Conservation (phyloP, 2,888 invertebrate species). For the Petrolisthes cinctipes region DNA sequence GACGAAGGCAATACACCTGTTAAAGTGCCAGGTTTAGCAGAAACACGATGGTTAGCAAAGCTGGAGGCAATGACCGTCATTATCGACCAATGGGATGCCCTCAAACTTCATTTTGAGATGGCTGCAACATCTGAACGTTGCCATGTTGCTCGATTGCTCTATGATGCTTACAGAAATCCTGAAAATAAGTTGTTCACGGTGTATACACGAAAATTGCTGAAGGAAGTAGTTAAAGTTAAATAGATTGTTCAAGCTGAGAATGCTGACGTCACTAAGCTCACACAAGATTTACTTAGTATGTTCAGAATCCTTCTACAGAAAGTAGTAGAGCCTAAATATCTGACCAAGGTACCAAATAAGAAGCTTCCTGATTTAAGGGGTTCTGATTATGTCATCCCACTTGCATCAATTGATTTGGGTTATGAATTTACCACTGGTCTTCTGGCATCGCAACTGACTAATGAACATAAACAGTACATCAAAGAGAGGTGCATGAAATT, state of each 20-base stretch:
- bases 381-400: slow-evolving; percentile 30
- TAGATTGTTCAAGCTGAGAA: slow-evolving; percentile 10
- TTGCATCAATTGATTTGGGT: slow-evolving; percentile 20
- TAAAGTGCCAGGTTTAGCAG: slow-evolving; percentile 26
- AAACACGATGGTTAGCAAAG: slow-evolving; percentile 32
- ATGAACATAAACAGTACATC: slow-evolving; percentile 19
- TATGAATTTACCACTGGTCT: slow-evolving; percentile 31
- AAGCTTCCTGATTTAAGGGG: not conserved
- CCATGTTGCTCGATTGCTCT: slow-evolving; percentile 1
- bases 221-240: slow-evolving; percentile 31
- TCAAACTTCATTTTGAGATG: slow-evolving; percentile 38
- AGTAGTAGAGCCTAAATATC: slow-evolving; percentile 4
- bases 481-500: slow-evolving; percentile 27
- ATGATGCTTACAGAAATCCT: slow-evolving; percentile 15
- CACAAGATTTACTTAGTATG: slow-evolving; percentile 18
- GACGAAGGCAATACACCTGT: slow-evolving; percentile 10
- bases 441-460: not conserved
- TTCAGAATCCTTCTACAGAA: slow-evolving; percentile 20
- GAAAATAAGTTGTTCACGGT: slow-evolving; percentile 17
- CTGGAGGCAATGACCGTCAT: slow-evolving; percentile 30
- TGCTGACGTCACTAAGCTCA: slow-evolving; percentile 27
- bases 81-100: slow-evolving; percentile 24
- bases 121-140: slow-evolving; percentile 18
- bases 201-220: slow-evolving; percentile 8
- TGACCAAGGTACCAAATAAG: slow-evolving; percentile 6